Base-by-base conservation (phyloP, 2,797 vertebrate genomes). In the Squalus acanthias region DNA sequence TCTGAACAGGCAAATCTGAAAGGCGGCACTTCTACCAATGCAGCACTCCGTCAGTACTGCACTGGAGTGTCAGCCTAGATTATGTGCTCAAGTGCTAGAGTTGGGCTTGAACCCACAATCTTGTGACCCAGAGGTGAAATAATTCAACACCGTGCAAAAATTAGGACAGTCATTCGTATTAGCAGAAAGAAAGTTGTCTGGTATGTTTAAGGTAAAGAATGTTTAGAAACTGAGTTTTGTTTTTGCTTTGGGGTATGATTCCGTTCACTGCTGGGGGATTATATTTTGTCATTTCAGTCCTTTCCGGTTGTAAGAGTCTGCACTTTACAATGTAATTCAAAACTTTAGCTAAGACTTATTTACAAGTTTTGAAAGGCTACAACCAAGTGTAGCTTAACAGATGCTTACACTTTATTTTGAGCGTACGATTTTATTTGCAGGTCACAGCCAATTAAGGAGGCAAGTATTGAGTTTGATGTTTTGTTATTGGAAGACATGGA, bases 401-500 rank as follows among this genome's bases (percentile, higher is more conserved):
- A 67, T 93, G n/a, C n/a, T 39, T 65, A 4, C 1, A 46, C 39
- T 72, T 74, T 33, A 67, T 94, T 74, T 33, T 95, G 29, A 74
- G 50, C 95, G 87, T 96, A 82, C 96, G 76, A 85, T 96, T 70
- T 96, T 82, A 96, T 67, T 95, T 96, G 96, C 97, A 99, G 99
- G 97, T 98, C 98, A 96, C 98, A 98, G 1, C 98, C 98, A 98
- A 97, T 97, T 96, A 98, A 98, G 33, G 98, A 99, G 97, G 98
- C 98, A 87, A 98, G 97, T 96, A 98, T 99, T 97, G 99, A 99
- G 96, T 99, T 99, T 97, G 99, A 99, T 96, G 97, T 97, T 0
- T 98, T 98, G 26, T 97, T 99, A 88, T 97, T 99, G 97, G 99
- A 99, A 97, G 99, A 99, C 97, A 99, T 98, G 0, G 99, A 99